Evolutionary conservation across 2,797 vertebrate species (phyloP), one percentile per base, ranked within the genome.

Genomic region (Mus spretus): DNA sequence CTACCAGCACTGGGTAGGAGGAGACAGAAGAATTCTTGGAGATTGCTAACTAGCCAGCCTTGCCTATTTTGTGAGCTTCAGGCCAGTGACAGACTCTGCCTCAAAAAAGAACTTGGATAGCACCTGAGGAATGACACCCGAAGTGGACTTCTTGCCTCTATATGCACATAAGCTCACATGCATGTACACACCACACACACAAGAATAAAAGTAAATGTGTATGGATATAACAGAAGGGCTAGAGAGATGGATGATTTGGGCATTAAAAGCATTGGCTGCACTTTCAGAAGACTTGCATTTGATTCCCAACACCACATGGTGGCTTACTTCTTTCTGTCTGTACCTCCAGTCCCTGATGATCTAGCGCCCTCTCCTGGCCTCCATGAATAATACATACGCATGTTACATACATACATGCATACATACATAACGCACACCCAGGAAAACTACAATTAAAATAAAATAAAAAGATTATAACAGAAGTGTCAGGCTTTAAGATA

Each of bases 401-500:
- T 63, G 22, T 59, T 67, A 31, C 47, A 55, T 9, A 28, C 55
- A 55, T 67, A 15, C 34, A n/a, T n/a, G 67, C 67, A 19, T 87
- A 55, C n/a, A 22, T 47, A 31, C 34, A 37, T 24, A 28, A 72
- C 50, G 53, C 47, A 70, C 14, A 57, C 37, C 14, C 50, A 28
- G 14, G 24, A 17, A 57, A 72, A 74, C 26, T 15, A 57, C 22
- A 74, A 20, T 28, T 47, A 86, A 86, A 89, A 89, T 34, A 67
- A 67, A 50, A 34, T 85, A 74, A 88, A 75, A 88, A 81, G 53
- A 81, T 57, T 24, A 31, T 57, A 88, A 57, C 70, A 89, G 67
- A 89, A 93, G 91, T 93, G 20, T 89, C 40, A 81, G 40, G 67
- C 19, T 97, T 95, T 75, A 92, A 82, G 65, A 59, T 70, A 92